Evolutionary conservation across 2,888 invertebrate species (phyloP), one percentile per base, ranked within the genome.

Genomic region (Xanthostigma xanthostigma): DNA sequence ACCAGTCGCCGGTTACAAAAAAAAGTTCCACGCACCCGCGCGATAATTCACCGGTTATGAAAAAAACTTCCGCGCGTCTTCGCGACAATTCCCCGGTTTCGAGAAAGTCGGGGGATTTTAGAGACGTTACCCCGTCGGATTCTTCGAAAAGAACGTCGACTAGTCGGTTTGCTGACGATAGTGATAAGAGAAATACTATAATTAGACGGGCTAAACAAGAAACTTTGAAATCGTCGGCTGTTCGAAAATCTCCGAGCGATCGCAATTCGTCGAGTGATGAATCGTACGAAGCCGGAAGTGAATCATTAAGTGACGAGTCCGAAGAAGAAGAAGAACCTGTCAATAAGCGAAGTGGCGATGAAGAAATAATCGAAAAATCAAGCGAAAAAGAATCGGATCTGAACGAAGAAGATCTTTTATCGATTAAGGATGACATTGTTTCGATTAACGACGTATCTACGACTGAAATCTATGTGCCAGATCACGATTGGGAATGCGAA

Each of bases 401-500:
- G 27, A 27, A 27, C 27, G 27, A 27, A 27, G 27, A 27, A 27
- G 27, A 27, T 27, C 3, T 27, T 27, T 27, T 27, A 27, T 52
- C 49, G 27, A 51, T 53, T 17, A 53, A 54, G 51, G 53, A 53
- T 11, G 53, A 57, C 41, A 51, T 47, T 33, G 51, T 56, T 13
- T 48, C 56, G 10, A 58, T 59, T 44, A 60, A 60, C 43, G 61
- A 60, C 51, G 60, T 59, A 41, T 60, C 58, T 45, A 52, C 55
- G 33, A 54, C 53, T 48, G 53, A 47, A 55, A 56, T 11, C 51
- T 51, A 46, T 63, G n/a, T 66, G 11, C 77, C 79, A 0, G 68
- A 64, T 38, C 68, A 74, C 11, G 70, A 76, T 48, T 93, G 92
- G 92, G 80, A 86, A 54, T 93, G 92, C 64, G 87, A 89, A 60